Evolutionary conservation across 2,113 vertebrate species (phyloP).

Genomic region (Lagopus muta): DNA sequence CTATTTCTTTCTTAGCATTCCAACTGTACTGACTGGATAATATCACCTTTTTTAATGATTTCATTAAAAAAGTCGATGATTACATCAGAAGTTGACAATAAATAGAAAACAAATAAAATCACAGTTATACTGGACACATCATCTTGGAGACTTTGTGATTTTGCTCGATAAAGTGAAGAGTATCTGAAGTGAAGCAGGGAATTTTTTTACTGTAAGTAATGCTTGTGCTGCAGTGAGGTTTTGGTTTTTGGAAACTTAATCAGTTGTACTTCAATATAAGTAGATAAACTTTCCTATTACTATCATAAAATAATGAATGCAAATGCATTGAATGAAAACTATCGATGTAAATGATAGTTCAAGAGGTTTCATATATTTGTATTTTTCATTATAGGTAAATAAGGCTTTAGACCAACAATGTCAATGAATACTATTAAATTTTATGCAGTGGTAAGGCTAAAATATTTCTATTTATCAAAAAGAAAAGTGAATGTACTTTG

Average conservation of each 20-base stretch:
- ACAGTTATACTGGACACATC: neutral
- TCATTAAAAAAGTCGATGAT: neutral
- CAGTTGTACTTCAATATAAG: neutral
- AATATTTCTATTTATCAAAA: neutral
- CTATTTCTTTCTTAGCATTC: neutral
- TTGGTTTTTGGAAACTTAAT: neutral
- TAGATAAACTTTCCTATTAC: neutral
- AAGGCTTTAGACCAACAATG: neutral
- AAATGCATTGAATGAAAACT: neutral
- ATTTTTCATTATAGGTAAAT: neutral
- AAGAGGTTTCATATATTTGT: neutral
- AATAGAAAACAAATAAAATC: neutral
- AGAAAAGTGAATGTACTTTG: neutral
- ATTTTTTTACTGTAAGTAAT: neutral
- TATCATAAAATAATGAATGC: neutral
- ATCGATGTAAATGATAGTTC: neutral
- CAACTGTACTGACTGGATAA: neutral
- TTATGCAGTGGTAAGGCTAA: neutral
- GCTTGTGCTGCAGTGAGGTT: neutral
- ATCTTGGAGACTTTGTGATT: neutral
- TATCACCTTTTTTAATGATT: neutral
- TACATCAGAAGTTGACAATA: slow-evolving; percentile 5
- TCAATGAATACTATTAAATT: neutral
- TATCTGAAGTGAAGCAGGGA: neutral
- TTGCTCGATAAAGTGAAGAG: neutral